Base-by-base conservation (phyloP, 2,113 vertebrate species). In the Cromileptes altivelis region DNA sequence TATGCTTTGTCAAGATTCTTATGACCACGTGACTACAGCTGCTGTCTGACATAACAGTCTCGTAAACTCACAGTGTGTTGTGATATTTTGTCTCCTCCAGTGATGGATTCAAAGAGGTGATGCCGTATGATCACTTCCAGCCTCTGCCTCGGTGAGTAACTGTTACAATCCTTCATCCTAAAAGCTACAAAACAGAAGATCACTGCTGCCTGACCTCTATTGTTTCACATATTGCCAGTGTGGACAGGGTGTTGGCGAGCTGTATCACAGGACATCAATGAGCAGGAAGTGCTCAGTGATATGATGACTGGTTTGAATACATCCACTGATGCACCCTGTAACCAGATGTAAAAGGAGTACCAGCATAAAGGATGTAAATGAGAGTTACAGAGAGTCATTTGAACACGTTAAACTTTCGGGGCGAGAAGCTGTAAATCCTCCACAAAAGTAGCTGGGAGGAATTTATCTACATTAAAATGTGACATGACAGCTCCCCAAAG, bases 31-130 rank as follows among this genome's bases (percentile, higher is more conserved):
- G 37, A 47, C 23, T 17, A 19, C 7, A 0, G 14, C 9, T 21
- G 49, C 18, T 70, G 14, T 58, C 13, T 52, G n/a, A 71, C 21
- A 27, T 40, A 45, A 47, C 6, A 62, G n/a, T 18, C 30, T 74
- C 17, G 21, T 52, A 55, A 18, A 57, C 4, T 50, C 21, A 62
- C 10, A 13, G 2, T 42, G 25, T 52, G 75, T 15, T 70, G 3
- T 73, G 14, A 42, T 42, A 6, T 57, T 77, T 42, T 88, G 18
- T 93, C 78, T 53, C 94, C 94, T 89, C 68, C 92, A 99, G 98
- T 78, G 98, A 98, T 87, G 98, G 97, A 80, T 99, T 98, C 93
- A 99, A 98, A 90, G 97, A 97, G 95, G 97, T 99, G 90, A 98
- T 97, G 97, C 97, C 97, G 15, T 98, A 99, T 6, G 98, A 99